Evolutionary conservation across 2,888 invertebrate genomes (phyloP).

Genomic region (Eristalis pertinax): DNA sequence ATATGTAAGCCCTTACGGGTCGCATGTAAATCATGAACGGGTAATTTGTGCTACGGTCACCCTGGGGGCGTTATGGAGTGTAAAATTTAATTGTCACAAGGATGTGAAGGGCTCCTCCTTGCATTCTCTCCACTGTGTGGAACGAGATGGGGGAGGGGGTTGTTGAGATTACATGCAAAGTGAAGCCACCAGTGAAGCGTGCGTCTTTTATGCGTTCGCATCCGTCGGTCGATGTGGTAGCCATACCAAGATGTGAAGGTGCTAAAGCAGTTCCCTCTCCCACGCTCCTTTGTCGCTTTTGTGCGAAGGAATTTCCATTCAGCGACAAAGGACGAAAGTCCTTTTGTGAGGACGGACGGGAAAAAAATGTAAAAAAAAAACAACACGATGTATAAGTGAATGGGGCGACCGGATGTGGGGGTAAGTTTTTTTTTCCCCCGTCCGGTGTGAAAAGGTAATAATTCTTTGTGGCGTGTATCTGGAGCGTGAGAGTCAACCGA

Average conservation of each 20-base stretch:
- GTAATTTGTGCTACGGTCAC: slow-evolving; percentile 64
- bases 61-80: slow-evolving; percentile 62
- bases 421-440: not conserved
- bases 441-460: slow-evolving; percentile 44
- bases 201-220: slow-evolving; percentile 49
- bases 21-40: slow-evolving; percentile 68
- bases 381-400: not conserved
- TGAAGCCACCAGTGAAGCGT: slow-evolving; percentile 37
- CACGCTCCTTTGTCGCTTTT: not conserved
- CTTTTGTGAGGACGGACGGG: slow-evolving; percentile 9
- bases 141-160: not conserved
- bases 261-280: slow-evolving; percentile 29
- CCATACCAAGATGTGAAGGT: slow-evolving; percentile 27
- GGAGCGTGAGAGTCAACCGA: slow-evolving; percentile 64
- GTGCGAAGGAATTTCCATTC: not conserved
- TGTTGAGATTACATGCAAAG: slow-evolving; percentile 48
- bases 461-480: slow-evolving; percentile 57
- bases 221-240: not conserved
- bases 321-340: slow-evolving; percentile 39
- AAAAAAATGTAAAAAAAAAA: not conserved
- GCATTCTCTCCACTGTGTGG: not conserved
- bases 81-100: slow-evolving; percentile 71
- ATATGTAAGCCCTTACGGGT: slow-evolving; percentile 47
- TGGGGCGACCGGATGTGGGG: not conserved
- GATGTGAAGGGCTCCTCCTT: slow-evolving; percentile 31